These are phyloP conservation scores for Acanthacorydalis orientalis DNA, from an alignment of 2,888 invertebrate species.

Conservation along the genomic window DNA sequence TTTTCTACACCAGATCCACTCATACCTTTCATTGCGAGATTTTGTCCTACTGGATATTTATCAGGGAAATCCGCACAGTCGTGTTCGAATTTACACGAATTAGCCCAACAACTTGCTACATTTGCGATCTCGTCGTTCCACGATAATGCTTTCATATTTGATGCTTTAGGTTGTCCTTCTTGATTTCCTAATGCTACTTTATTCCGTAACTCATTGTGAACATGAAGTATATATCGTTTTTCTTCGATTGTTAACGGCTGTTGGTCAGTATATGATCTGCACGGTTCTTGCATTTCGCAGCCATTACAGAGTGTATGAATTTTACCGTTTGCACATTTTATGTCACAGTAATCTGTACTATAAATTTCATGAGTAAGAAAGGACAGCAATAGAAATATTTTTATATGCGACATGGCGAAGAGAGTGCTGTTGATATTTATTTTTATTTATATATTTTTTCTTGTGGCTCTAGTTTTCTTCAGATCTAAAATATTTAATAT, in stretches of 20 bases:
- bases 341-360: not conserved
- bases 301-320: not conserved
- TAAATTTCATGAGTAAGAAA: too few species aligned
- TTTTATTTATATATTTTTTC: too few species aligned
- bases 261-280: not conserved
- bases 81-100: constrained; percentile 32
- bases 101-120: constrained; percentile 31
- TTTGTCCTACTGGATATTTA: constrained; percentile 31
- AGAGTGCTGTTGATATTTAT: too few species aligned
- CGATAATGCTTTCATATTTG: constrained; percentile 34
- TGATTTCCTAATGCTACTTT: constrained; percentile 31
- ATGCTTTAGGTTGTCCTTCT: constrained; percentile 30
- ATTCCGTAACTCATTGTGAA: constrained; percentile 30
- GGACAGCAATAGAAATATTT: too few species aligned
- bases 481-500: too few species aligned
- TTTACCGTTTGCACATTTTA: not conserved
- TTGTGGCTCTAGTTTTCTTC: too few species aligned
- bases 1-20: too few species aligned
- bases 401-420: too few species aligned
- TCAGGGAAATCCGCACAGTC: constrained; percentile 32
- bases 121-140: constrained; percentile 33
- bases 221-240: not conserved
- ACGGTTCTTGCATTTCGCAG: not conserved
- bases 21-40: constrained; percentile 20
- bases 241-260: not conserved